These are phyloP conservation scores for Gymnoscopelus braueri DNA, from an alignment of 2,797 vertebrate species.

Conservation along the genomic window DNA sequence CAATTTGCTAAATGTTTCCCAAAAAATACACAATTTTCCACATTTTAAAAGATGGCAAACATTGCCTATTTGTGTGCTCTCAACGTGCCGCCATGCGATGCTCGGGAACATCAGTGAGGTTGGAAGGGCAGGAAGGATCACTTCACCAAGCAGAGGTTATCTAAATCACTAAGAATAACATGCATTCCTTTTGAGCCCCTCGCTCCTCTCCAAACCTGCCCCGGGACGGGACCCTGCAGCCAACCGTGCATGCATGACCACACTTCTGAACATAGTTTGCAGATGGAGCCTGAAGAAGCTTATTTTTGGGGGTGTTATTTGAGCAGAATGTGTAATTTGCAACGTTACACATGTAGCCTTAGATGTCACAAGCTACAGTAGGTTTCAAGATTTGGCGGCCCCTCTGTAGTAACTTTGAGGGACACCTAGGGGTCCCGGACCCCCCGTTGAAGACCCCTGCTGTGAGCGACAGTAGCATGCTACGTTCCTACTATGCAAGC, in stretches of 20 bases:
- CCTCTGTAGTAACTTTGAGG: not conserved
- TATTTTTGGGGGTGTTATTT: slow-evolving; percentile 19
- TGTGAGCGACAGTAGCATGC: not conserved
- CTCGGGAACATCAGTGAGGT: no score
- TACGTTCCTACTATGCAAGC: not conserved
- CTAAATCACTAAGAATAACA: slow-evolving; percentile 67
- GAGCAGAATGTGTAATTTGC: slow-evolving; percentile 42
- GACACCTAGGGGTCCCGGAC: not conserved
- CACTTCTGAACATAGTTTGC: slow-evolving; percentile 28
- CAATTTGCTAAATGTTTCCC: no score
- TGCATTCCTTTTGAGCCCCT: slow-evolving; percentile 61
- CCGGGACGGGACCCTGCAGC: slow-evolving; percentile 45
- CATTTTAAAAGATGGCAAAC: no score
- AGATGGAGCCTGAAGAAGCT: slow-evolving; percentile 45
- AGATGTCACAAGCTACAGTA: not conserved
- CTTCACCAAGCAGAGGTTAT: slow-evolving; percentile 49
- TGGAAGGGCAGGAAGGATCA: slow-evolving; percentile 37
- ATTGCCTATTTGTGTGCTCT: no score
- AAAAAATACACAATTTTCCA: no score
- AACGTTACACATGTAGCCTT: slow-evolving; percentile 7
- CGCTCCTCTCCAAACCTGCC: slow-evolving; percentile 45
- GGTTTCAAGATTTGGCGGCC: no score
- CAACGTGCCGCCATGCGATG: no score
- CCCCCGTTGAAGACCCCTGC: no score
- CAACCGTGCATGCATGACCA: slow-evolving; percentile 39